These are phyloP conservation scores for Octodon degus DNA, from an alignment of 2,113 vertebrate species.

Conservation along the genomic window DNA sequence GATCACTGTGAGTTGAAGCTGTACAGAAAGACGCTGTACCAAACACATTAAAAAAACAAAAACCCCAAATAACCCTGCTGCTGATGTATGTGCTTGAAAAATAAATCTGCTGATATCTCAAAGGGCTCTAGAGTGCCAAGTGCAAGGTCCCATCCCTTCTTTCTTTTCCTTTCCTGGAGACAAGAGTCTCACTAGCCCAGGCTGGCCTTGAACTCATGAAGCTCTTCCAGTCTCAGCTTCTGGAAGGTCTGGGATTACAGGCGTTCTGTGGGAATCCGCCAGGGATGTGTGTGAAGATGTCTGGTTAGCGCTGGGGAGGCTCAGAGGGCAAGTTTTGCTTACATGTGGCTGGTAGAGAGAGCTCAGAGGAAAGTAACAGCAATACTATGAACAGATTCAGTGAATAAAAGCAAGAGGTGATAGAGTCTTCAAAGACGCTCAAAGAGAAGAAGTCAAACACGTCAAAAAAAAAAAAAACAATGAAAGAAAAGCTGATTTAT, in stretches of 20 bases:
- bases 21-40: too few species aligned
- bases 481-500: neutral
- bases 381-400: neutral
- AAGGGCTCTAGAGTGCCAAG: neutral
- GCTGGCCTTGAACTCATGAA: neutral
- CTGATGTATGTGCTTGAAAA: neutral
- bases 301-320: fast-evolving
- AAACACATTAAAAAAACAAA: too few species aligned
- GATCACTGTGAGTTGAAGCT: too few species aligned
- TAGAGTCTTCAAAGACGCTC: neutral
- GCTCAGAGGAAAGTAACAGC: neutral
- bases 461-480: neutral
- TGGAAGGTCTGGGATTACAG: neutral
- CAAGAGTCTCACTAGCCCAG: neutral
- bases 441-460: neutral
- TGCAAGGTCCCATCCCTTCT: neutral
- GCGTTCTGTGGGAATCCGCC: neutral
- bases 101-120: neutral
- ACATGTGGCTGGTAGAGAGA: neutral
- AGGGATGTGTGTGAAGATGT: neutral
- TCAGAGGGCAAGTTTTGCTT: neutral
- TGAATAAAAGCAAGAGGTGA: neutral
- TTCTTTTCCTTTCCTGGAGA: neutral
- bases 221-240: neutral
- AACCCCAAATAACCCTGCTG: neutral